Evolutionary conservation across 2,888 invertebrate genomes (phyloP).

Genomic region (Deilephila elpenor): DNA sequence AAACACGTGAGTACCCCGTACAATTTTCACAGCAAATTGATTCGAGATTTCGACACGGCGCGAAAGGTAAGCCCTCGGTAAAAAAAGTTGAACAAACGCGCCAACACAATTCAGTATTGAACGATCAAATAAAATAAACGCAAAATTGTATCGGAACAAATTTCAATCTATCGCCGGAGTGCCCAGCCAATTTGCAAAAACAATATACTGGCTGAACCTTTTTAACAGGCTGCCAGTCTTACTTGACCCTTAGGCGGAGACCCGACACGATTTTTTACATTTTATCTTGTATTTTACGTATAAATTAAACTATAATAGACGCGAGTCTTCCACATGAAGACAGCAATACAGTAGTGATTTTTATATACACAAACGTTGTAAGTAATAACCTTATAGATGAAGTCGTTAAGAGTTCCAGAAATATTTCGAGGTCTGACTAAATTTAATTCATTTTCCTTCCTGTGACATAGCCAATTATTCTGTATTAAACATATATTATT

Average conservation of each 20-base stretch:
- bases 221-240: constrained; percentile 54
- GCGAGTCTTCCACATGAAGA: not conserved
- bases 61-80: constrained; percentile 4
- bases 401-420: no score
- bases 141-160: constrained; percentile 62
- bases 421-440: no score
- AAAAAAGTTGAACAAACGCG: constrained; percentile 25
- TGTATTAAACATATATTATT: no score
- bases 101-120: constrained; percentile 44
- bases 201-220: constrained; percentile 62
- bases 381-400: no score
- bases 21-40: constrained; percentile 23
- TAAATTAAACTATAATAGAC: not conserved
- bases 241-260: constrained; percentile 35
- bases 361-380: no score
- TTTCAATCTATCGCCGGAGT: constrained; percentile 63
- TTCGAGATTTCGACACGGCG: constrained; percentile 15
- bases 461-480: no score
- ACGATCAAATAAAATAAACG: constrained; percentile 72
- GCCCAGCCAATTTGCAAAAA: constrained; percentile 67
- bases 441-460: no score
- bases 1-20: not conserved
- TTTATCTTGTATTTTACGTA: not conserved
- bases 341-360: no score
- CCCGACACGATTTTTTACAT: not conserved